A percentile compares a stretch with the other conserved stretches of the same genome.
phyloP scores from a whole-genome alignment of 2,797 vertebrate genomes.

The Rallus crepitans region DNA sequence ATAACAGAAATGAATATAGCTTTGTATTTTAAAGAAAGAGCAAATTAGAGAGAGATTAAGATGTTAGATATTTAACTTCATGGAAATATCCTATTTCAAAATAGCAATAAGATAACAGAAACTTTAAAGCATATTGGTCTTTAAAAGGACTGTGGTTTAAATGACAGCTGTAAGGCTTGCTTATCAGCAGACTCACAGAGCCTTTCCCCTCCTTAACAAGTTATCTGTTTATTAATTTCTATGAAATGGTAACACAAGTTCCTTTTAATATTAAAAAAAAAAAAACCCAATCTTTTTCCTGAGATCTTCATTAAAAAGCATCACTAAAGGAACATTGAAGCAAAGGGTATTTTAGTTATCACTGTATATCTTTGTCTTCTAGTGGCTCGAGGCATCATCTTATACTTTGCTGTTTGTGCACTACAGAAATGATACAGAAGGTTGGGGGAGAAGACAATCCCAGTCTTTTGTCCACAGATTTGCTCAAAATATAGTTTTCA shows the following conservation, averaged over 20 bases:
- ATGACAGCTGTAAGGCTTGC: background rate
- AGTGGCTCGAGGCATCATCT: background rate
- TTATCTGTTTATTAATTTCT: background rate
- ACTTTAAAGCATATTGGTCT: background rate
- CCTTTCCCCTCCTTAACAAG: background rate
- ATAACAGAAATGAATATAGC: background rate
- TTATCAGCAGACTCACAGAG: background rate
- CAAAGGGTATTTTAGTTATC: background rate
- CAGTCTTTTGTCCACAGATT: background rate
- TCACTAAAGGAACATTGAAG: accelerated
- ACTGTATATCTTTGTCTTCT: background rate
- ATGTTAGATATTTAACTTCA: background rate
- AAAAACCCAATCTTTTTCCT: background rate
- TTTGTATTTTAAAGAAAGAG: conserved; percentile 5
- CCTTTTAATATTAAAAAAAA: background rate
- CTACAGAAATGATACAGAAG: background rate
- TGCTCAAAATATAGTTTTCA: background rate
- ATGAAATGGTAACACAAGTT: background rate
- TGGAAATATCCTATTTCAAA: background rate
- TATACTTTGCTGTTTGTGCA: background rate
- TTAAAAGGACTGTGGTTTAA: background rate
- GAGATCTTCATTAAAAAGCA: background rate
- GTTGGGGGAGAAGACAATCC: background rate
- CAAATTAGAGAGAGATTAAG: background rate
- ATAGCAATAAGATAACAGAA: background rate